A percentile compares a stretch with the other conserved stretches of the same genome.
phyloP scores from a whole-genome alignment of 2,888 invertebrate genomes.

The Spialia ferax region DNA sequence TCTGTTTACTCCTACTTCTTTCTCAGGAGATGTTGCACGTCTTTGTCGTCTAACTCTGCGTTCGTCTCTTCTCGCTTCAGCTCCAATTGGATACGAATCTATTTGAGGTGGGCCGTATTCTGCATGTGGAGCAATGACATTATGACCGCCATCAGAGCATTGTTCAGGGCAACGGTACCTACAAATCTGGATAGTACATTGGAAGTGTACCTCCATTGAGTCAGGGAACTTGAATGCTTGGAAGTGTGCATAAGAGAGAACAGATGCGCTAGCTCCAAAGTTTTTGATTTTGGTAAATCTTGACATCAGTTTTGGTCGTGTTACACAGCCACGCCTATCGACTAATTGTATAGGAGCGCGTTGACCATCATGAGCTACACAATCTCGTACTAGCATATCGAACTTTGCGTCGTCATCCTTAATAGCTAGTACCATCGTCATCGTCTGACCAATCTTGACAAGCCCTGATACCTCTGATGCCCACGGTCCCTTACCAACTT shows the following conservation, averaged over 20 bases:
- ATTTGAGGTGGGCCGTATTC: constrained; percentile 91
- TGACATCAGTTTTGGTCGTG: constrained; percentile 96
- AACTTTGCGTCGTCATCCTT: constrained; percentile 98
- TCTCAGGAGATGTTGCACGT: constrained; percentile 88
- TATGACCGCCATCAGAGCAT: constrained; percentile 90
- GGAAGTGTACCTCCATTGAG: constrained; percentile 98
- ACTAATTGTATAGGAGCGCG: constrained; percentile 97
- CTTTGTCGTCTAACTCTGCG: constrained; percentile 89
- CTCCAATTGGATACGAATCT: constrained; percentile 84
- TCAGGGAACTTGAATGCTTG: constrained; percentile 98
- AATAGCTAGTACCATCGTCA: constrained; percentile 98
- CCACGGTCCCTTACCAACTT: constrained; percentile 98
- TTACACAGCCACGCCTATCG: constrained; percentile 97
- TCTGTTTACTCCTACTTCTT: constrained; percentile 95
- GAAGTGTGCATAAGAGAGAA: constrained; percentile 96
- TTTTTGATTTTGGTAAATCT: constrained; percentile 98
- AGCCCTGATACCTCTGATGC: constrained; percentile 97
- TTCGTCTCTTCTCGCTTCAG: constrained; percentile 91
- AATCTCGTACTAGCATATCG: constrained; percentile 97
- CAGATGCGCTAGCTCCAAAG: constrained; percentile 97
- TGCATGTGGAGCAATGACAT: constrained; percentile 83
- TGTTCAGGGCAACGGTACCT: constrained; percentile 97
- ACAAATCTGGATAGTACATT: constrained; percentile 98
- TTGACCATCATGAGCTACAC: constrained; percentile 98
- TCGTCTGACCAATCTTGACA: constrained; percentile 98